Evolutionary conservation across 2,888 invertebrate genomes (phyloP), one percentile per base, ranked within the genome.

Genomic region (Rugalucina vietnamica): DNA sequence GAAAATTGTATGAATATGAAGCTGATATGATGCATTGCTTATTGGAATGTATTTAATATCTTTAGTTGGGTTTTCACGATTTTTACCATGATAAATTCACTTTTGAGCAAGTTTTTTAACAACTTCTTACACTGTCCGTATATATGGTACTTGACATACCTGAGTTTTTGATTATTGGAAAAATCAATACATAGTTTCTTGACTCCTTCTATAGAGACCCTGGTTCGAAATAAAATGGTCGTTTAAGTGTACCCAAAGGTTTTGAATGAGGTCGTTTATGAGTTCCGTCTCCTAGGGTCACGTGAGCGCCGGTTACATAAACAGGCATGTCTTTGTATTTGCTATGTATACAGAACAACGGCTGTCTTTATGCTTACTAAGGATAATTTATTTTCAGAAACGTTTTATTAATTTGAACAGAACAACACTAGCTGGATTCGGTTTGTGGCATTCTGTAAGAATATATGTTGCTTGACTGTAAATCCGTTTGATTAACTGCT

Each of bases 231-330:
- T 88, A 87, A 37, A 89, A 88, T 21, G 81, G 84, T 43, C 84
- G 82, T 72, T 83, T 85, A 18, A 75, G 79, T 10, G 82, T 86
- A n/a, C 80, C 71, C 8, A 76, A 76, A 24, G 75, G 50, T 50
- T 81, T 71, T 32, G 57, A 43, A 29, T 74, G 57, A n/a, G 75
- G 71, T 36, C 76, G 80, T 75, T 83, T 85, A 24, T 65, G 60
- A 29, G 77, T 32, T 29, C 78, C 29, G 80, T 88, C 88, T 57
- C 86, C 88, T 69, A 89, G 82, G 50, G 88, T 88, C 74, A 89
- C 88, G 80, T 87, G 88, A 57, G 89, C 89, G 60, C 86, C 84
- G 72, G 89, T 86, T 50, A 89, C 87, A 89, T 88, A 89, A 76
- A 89, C 88, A 79, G 88, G 88, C 88, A 88, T 88, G 88, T 82